A percentile compares a stretch with the other conserved stretches of the same genome.
Evolutionary conservation across 2,888 invertebrate genomes (phyloP).

Genomic region (Heliconius hortense): DNA sequence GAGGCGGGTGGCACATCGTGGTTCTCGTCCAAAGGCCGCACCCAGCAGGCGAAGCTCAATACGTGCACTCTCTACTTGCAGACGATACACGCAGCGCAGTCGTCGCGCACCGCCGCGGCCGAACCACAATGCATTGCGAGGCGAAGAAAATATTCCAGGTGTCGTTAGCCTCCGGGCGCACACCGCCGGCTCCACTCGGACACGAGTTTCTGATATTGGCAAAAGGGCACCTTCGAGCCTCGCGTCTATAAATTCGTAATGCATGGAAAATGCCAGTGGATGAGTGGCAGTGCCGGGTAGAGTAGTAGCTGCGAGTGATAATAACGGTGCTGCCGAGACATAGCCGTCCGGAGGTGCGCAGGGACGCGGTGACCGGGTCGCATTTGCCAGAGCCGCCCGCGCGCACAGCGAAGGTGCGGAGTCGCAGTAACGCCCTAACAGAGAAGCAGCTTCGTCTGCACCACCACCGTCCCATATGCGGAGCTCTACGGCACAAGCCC

Average conservation of each 20-base stretch:
- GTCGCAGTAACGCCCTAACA: conserved; percentile 88
- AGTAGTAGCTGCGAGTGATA: conserved; percentile 74
- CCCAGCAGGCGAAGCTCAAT: conserved; percentile 85
- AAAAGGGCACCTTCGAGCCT: conserved; percentile 87
- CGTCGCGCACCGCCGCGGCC: conserved; percentile 91
- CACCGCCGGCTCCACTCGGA: conserved; percentile 59
- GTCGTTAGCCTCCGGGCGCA: conserved; percentile 65
- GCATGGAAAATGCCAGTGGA: conserved; percentile 86
- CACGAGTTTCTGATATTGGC: conserved; percentile 61
- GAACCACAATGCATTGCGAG: conserved; percentile 91
- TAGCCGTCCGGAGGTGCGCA: conserved; percentile 91
- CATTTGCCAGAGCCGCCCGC: conserved; percentile 88
- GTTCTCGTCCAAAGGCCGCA: conserved; percentile 85
- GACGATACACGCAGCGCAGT: conserved; percentile 89
- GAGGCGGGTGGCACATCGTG: conserved; percentile 85
- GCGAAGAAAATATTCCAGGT: conserved; percentile 85
- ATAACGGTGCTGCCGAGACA: conserved; percentile 74
- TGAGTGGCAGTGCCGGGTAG: conserved; percentile 89
- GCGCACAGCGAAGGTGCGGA: conserved; percentile 90
- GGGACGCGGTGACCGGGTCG: conserved; percentile 88
- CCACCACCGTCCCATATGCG: conserved; percentile 90
- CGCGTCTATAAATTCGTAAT: conserved; percentile 93
- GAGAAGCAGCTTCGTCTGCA: conserved; percentile 65
- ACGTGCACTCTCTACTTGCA: conserved; percentile 86
- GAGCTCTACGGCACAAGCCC: conserved; percentile 85